phyloP scores from a whole-genome alignment of 2,113 vertebrate species.

The Chrysochloris asiatica region DNA sequence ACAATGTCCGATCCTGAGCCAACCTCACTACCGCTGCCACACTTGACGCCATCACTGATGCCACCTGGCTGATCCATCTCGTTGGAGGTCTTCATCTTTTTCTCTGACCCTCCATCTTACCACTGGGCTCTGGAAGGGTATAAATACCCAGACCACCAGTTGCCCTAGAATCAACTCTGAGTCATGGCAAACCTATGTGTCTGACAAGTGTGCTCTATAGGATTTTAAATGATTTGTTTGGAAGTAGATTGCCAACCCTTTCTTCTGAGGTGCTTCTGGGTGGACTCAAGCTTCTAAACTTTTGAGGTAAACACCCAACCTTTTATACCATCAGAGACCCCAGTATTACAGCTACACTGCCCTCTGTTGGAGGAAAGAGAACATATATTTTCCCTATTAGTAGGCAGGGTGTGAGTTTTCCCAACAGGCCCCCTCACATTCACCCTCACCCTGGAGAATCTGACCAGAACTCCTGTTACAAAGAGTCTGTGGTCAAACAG shows the following conservation, averaged over 20 bases:
- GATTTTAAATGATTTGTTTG: neutral
- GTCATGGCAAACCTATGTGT: neutral
- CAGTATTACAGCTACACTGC: neutral
- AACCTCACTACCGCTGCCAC: no score
- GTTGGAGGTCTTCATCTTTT: no score
- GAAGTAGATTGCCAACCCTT: neutral
- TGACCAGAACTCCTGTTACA: neutral
- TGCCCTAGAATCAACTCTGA: neutral
- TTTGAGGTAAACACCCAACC: neutral
- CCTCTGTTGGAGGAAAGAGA: neutral
- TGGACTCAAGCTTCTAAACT: neutral
- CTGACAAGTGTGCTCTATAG: neutral
- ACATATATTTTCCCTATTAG: no score
- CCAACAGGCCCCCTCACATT: neutral
- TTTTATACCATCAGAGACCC: neutral
- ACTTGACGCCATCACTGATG: no score
- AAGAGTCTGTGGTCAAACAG: neutral
- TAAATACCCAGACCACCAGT: neutral
- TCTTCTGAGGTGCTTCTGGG: neutral
- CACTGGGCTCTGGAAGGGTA: neutral
- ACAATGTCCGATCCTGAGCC: no score
- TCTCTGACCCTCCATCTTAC: no score
- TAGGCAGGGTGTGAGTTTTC: neutral
- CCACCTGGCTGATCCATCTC: no score
- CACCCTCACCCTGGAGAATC: neutral